Conservation (phyloP, 1,140 invertebrate species). For the Drosophila ohnishii region DNA sequence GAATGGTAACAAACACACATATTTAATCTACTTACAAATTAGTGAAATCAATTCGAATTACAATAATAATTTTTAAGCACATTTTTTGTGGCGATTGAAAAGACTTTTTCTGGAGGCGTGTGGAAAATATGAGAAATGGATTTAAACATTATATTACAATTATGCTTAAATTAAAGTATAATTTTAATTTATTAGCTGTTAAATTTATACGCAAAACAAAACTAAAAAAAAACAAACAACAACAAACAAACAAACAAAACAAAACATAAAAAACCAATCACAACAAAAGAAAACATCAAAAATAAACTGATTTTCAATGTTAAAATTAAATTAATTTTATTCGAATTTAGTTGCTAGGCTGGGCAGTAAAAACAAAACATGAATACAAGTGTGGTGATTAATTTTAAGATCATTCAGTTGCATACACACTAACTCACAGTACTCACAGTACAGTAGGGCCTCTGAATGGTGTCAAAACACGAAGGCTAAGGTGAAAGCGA, state of each 20-base stretch:
- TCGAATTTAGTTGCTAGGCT: constrained; percentile 70
- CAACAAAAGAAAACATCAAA: constrained; percentile 66
- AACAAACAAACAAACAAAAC: constrained; percentile 51
- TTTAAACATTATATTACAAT: constrained; percentile 74
- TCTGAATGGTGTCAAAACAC: constrained; percentile 43
- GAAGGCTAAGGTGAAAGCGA: constrained; percentile 43
- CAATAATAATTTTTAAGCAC: constrained; percentile 76
- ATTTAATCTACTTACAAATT: constrained; percentile 60
- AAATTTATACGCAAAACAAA: constrained; percentile 77
- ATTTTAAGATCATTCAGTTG: constrained; percentile 53
- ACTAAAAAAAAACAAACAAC: constrained; percentile 46
- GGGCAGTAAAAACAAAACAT: constrained; percentile 67
- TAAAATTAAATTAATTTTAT: constrained; percentile 75
- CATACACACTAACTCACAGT: constrained; percentile 24
- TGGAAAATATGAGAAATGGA: constrained; percentile 59
- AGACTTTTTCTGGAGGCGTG: constrained; percentile 65
- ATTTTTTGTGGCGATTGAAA: constrained; percentile 76
- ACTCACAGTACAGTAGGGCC: constrained; percentile 20
- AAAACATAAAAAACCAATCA: constrained; percentile 54
- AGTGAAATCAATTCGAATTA: constrained; percentile 57
- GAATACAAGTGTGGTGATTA: constrained; percentile 46
- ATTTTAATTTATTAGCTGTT: constrained; percentile 80
- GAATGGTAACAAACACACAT: constrained; percentile 15
- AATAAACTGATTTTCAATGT: constrained; percentile 81
- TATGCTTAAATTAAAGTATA: constrained; percentile 78